Conservation (phyloP, 2,888 invertebrate genomes). For the Fragum sueziense region DNA sequence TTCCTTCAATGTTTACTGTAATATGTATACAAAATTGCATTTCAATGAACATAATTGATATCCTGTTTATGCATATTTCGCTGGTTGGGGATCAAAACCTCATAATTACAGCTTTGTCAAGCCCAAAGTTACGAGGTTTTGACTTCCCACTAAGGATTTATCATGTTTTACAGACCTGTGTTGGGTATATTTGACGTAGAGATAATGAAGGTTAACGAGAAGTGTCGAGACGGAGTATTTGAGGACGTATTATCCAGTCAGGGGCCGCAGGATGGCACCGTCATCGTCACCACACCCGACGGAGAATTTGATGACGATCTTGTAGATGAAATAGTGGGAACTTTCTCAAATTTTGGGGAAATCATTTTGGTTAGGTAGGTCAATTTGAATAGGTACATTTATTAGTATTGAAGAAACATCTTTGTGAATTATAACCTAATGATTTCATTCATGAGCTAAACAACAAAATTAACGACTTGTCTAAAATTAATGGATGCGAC, state of each 20-base stretch:
- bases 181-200: constrained; percentile 95
- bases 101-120: no score
- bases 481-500: no score
- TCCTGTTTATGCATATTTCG: no score
- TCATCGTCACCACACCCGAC: constrained; percentile 88
- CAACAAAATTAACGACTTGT: no score
- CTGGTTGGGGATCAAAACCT: no score
- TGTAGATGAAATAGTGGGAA: constrained; percentile 90
- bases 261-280: constrained; percentile 97
- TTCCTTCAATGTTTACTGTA: no score
- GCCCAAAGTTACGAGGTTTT: no score
- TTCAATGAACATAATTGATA: no score
- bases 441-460: no score
- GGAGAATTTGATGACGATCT: constrained; percentile 90
- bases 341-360: constrained; percentile 91
- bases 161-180: constrained; percentile 96
- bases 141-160: no score
- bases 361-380: constrained; percentile 91
- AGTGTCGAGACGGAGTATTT: constrained; percentile 90
- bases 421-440: no score
- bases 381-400: background rate
- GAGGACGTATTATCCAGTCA: constrained; percentile 86
- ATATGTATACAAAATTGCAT: no score
- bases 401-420: background rate
- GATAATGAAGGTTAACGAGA: constrained; percentile 90